Percentiles rank a stretch among this genome's conserved stretches.
phyloP scores from a whole-genome alignment of 2,113 vertebrate species.

The Petromus typicus region DNA sequence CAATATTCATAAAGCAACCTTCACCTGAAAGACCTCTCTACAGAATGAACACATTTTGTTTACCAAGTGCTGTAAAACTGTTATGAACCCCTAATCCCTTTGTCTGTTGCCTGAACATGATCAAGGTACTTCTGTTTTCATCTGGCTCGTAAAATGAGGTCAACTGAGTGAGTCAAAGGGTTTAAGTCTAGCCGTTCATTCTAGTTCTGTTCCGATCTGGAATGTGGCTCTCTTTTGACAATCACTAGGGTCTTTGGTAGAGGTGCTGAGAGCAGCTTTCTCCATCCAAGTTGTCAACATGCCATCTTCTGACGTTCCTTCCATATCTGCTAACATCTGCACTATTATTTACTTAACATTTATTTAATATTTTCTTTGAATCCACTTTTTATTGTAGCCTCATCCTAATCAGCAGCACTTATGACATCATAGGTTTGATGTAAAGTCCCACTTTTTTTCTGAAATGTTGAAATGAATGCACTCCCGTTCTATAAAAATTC shows the following conservation, averaged over 20 bases:
- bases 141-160: neutral
- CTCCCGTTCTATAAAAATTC: neutral
- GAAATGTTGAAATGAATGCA: neutral
- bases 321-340: neutral
- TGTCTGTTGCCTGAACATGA: neutral
- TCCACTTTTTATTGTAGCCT: neutral
- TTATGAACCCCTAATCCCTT: neutral
- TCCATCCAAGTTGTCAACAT: neutral
- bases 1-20: neutral
- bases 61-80: neutral
- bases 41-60: neutral
- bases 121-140: neutral
- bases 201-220: neutral
- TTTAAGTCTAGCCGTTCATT: neutral
- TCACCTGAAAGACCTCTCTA: constrained; percentile 22
- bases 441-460: constrained; percentile 9
- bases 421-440: neutral
- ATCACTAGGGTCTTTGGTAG: neutral
- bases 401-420: neutral
- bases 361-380: neutral
- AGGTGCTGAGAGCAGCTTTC: neutral
- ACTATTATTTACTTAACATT: neutral
- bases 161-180: neutral
- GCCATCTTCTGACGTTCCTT: neutral
- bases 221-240: neutral